phyloP scores from a whole-genome alignment of 2,888 invertebrate genomes.

The Hofmannophila pseudospretella region DNA sequence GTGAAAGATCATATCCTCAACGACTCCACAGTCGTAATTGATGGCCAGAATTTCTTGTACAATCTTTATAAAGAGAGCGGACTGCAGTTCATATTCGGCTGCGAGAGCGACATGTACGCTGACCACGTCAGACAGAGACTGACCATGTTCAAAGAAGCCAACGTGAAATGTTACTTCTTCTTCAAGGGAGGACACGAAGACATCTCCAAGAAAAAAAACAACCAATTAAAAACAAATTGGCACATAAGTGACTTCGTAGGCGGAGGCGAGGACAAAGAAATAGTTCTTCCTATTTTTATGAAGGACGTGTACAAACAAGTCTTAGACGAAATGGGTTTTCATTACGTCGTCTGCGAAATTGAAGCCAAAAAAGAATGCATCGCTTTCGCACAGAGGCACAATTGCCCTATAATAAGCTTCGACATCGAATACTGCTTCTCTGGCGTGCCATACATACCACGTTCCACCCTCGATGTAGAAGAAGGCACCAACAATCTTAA shows the following conservation, averaged over 20 bases:
- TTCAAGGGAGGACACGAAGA: constrained; percentile 35
- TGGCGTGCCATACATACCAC: constrained; percentile 29
- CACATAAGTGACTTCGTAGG: no score
- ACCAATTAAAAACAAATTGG: constrained; percentile 14
- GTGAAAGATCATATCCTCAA: constrained; percentile 15
- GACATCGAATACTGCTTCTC: constrained; percentile 35
- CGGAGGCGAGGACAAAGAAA: background rate
- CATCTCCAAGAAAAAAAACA: constrained; percentile 13
- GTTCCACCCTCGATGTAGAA: constrained; percentile 15
- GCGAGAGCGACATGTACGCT: constrained; percentile 32
- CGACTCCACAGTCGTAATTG: constrained; percentile 32
- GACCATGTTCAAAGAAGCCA: constrained; percentile 28
- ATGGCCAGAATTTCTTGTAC: constrained; percentile 34
- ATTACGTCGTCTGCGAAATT: constrained; percentile 26
- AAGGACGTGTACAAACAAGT: constrained; percentile 28
- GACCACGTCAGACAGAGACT: constrained; percentile 22
- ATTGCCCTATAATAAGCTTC: constrained; percentile 33
- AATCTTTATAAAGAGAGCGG: constrained; percentile 19
- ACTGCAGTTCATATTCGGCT: constrained; percentile 25
- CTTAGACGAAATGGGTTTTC: constrained; percentile 30
- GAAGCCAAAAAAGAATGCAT: constrained; percentile 32
- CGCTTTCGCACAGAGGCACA: constrained; percentile 29
- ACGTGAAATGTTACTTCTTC: constrained; percentile 33
- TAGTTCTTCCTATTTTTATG: constrained; percentile 23
- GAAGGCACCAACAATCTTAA: constrained; percentile 9